These are phyloP conservation scores for Parauchenoglanis punctatus DNA, from an alignment of 2,797 vertebrate species.

Conservation along the genomic window DNA sequence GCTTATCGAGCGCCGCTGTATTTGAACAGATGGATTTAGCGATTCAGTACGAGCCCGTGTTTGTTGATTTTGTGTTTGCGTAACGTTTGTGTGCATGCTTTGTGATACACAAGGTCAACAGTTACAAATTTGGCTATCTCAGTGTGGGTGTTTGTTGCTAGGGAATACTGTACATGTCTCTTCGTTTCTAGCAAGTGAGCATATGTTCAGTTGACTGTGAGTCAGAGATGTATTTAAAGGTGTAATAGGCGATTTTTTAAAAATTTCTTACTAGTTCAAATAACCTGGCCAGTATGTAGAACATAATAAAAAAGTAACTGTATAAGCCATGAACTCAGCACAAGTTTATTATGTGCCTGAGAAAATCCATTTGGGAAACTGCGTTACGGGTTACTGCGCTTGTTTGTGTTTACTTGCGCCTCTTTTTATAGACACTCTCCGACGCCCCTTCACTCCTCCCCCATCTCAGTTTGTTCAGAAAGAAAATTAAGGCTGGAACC, in stretches of 20 bases:
- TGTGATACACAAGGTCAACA: not conserved
- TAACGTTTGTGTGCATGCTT: slow-evolving; percentile 11
- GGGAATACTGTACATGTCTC: not conserved
- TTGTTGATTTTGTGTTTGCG: slow-evolving; percentile 24
- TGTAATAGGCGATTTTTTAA: not conserved
- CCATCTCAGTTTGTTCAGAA: slow-evolving; percentile 1
- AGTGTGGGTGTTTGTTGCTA: slow-evolving; percentile 22
- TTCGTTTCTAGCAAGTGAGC: not conserved
- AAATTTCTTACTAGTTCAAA: not conserved
- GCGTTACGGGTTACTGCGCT: not conserved
- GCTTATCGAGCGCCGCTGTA: slow-evolving; percentile 32
- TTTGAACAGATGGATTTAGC: slow-evolving; percentile 47
- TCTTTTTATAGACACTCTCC: not conserved
- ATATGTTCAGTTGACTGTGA: not conserved
- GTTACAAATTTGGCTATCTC: not conserved
- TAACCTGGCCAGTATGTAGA: not conserved
- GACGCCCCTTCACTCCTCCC: slow-evolving; percentile 2
- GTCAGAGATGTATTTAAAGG: slow-evolving; percentile 8
- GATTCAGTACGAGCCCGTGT: not conserved
- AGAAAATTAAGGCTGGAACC: not conserved
- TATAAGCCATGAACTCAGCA: not conserved
- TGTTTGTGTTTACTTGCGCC: not conserved
- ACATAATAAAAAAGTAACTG: not conserved
- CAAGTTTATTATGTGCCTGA: not conserved
- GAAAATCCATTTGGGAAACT: not conserved